Percentiles rank a stretch among this genome's conserved stretches.
phyloP scores from a whole-genome alignment of 2,888 invertebrate genomes.

The Halocaridina rubra region DNA sequence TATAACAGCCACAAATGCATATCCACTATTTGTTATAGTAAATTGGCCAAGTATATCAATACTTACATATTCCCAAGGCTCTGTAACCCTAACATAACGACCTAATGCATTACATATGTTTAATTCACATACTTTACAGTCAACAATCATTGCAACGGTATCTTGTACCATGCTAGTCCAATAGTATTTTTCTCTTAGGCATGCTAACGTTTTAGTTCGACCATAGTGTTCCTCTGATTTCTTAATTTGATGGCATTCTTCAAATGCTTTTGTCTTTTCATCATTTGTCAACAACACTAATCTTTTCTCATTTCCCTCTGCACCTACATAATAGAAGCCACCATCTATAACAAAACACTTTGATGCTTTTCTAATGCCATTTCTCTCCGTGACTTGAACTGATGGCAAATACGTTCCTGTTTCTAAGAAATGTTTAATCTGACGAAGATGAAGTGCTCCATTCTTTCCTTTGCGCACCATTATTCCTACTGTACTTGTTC shows the following conservation, averaged over 20 bases:
- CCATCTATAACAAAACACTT: constrained; percentile 43
- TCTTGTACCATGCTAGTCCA: constrained; percentile 54
- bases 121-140: constrained; percentile 42
- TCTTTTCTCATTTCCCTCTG: constrained; percentile 24
- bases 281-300: constrained; percentile 42
- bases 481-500: too few species aligned
- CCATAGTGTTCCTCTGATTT: constrained; percentile 45
- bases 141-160: constrained; percentile 46
- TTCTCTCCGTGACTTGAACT: constrained; percentile 41
- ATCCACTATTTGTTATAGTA: constrained; percentile 13
- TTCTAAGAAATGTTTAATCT: constrained; percentile 40
- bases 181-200: constrained; percentile 44
- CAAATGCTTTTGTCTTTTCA: constrained; percentile 40
- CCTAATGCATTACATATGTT: constrained; percentile 32
- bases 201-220: constrained; percentile 43
- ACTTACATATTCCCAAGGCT: constrained; percentile 52
- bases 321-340: constrained; percentile 38
- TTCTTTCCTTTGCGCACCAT: constrained; percentile 51
- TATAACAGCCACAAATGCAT: constrained; percentile 36
- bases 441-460: constrained; percentile 40
- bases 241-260: constrained; percentile 36
- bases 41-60: constrained; percentile 54
- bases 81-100: constrained; percentile 38
- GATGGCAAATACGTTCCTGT: constrained; percentile 39
- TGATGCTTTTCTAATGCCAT: constrained; percentile 45